These are phyloP conservation scores for Smutsia gigantea DNA, from an alignment of 2,797 vertebrate genomes.

Conservation along the genomic window DNA sequence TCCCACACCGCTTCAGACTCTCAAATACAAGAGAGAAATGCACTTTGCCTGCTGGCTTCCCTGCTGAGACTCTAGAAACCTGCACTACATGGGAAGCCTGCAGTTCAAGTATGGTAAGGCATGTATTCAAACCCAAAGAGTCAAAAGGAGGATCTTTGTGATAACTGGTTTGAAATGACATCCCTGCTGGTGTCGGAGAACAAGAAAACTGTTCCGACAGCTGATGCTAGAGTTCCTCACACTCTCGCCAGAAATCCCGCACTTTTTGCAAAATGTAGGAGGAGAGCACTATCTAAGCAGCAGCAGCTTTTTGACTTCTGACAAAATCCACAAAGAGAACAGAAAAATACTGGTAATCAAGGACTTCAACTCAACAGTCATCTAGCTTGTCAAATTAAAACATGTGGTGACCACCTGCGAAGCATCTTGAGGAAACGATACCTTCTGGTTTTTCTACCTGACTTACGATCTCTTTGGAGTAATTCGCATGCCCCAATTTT, in stretches of 20 bases:
- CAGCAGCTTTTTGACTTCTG: neutral
- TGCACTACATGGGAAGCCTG: neutral
- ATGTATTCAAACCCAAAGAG: neutral
- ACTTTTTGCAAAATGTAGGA: slow-evolving; percentile 26
- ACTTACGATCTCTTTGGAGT: slow-evolving; percentile 35
- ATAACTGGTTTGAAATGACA: neutral
- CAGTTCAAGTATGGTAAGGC: slow-evolving; percentile 45
- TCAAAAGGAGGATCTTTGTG: neutral
- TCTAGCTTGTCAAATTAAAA: slow-evolving; percentile 67
- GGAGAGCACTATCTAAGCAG: neutral
- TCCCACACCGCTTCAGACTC: neutral
- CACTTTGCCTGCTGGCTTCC: neutral
- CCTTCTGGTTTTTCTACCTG: slow-evolving; percentile 66
- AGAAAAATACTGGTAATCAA: slow-evolving; percentile 63
- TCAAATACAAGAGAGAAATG: neutral
- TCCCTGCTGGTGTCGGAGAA: neutral
- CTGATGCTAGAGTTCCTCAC: neutral
- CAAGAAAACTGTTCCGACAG: neutral
- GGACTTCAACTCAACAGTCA: slow-evolving; percentile 33
- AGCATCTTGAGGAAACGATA: neutral
- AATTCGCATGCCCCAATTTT: slow-evolving; percentile 56
- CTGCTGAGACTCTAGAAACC: neutral
- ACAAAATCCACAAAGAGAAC: slow-evolving; percentile 59
- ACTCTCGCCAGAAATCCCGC: neutral
- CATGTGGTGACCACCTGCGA: slow-evolving; percentile 74